A percentile compares a stretch with the other conserved stretches of the same genome.
Conservation (phyloP, 2,113 vertebrate species). For the Pyrgilauda ruficollis region DNA sequence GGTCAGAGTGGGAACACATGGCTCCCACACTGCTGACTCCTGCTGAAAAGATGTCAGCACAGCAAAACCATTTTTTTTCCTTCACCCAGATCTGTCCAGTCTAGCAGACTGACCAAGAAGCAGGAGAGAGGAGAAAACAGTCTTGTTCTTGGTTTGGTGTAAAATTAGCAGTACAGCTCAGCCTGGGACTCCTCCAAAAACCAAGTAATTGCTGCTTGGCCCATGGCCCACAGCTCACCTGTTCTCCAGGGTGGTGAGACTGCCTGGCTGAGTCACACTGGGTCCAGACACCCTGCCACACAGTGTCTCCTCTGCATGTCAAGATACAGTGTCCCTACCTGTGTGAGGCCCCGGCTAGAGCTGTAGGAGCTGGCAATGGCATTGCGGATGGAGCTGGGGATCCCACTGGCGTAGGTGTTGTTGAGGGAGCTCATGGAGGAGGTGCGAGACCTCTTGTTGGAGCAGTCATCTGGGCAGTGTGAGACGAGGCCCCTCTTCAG, state of each 20-base stretch:
- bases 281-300: not conserved
- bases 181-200: not conserved
- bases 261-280: rapidly evolving
- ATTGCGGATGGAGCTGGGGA: slow-evolving; percentile 82
- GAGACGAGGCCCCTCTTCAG: slow-evolving; percentile 82
- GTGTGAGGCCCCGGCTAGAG: slow-evolving; percentile 79
- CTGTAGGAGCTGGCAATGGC: slow-evolving; percentile 94
- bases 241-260: not conserved
- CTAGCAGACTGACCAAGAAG: not conserved
- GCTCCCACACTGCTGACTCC: not conserved
- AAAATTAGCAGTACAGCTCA: not conserved
- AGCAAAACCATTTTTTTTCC: not conserved
- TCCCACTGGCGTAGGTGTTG: slow-evolving; percentile 67
- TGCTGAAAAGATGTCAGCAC: not conserved
- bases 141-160: not conserved
- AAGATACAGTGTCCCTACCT: slow-evolving; percentile 68
- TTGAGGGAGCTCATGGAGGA: slow-evolving; percentile 86
- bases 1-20: rapidly evolving
- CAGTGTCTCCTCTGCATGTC: not conserved
- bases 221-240: not conserved
- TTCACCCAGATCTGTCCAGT: not conserved
- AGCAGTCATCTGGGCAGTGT: slow-evolving; percentile 77
- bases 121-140: rapidly evolving
- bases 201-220: not conserved
- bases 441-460: slow-evolving; percentile 86